Evolutionary conservation across 2,113 vertebrate species (phyloP), one percentile per base, ranked within the genome.

Genomic region (Ascaphus truei): DNA sequence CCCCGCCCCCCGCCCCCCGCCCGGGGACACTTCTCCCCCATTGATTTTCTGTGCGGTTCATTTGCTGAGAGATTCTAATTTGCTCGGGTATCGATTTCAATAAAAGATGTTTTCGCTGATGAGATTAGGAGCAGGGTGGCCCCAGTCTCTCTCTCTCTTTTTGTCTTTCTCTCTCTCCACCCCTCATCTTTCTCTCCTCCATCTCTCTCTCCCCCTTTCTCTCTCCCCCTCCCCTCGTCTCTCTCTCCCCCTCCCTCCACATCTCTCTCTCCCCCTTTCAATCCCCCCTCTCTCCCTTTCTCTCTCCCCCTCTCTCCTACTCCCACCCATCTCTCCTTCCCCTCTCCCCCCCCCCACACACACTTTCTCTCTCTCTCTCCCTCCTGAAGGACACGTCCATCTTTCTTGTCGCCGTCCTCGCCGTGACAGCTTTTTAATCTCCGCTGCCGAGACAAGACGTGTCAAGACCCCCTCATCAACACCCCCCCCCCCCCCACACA

Each of bases 61-160:
- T 71, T 71, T 71, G 67, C 67, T 61, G 45, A 30, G 45, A 61
- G 67, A 52, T 71, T 71, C 67, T 71, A 71, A 71, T 71, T 71
- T 71, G 67, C 57, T 60, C 51, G 45, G n/a, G 45, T 71, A 71
- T 71, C 23, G 67, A 71, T 71, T 71, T 71, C 67, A 71, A 71
- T 71, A 71, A 61, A 71, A 71, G 67, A 45, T n/a, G n/a, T 51
- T 71, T 71, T 71, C 22, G 56, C 67, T 61, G 67, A 71, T 61
- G 45, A 71, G 61, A 71, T 71, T 71, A 71, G 45, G 56, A 71
- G 56, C 23, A 7, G 29, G 45, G 59, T 33, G 34, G 20, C 33
- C n/a, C n/a, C n/a, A n/a, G n/a, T n/a, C n/a, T n/a, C n/a, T n/a
- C n/a, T n/a, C 34, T 71, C 61, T 15, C 52, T 37, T 51, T 51